phyloP scores from a whole-genome alignment of 2,888 invertebrate genomes.

The Nomada fabriciana region DNA sequence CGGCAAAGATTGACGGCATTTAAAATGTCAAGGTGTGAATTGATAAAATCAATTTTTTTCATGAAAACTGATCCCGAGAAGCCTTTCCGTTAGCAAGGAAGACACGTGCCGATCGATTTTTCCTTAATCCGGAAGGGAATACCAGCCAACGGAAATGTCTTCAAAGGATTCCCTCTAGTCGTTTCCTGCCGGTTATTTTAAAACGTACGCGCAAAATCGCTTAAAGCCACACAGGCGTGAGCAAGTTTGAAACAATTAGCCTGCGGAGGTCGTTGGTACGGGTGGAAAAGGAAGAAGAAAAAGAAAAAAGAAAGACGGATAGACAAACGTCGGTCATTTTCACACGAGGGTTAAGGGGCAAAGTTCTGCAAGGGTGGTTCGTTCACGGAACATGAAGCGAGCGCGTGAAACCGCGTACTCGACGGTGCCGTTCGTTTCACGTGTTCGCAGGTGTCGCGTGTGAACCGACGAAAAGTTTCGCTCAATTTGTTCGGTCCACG shows the following conservation, averaged over 20 bases:
- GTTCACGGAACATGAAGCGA: slow-evolving; percentile 76
- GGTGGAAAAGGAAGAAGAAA: neutral
- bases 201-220: slow-evolving; percentile 1
- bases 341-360: slow-evolving; percentile 24
- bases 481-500: slow-evolving; percentile 41
- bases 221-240: neutral
- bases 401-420: slow-evolving; percentile 56
- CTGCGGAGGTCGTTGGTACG: neutral
- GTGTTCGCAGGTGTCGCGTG: slow-evolving; percentile 62
- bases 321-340: slow-evolving; percentile 13
- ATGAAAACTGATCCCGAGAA: slow-evolving; percentile 38
- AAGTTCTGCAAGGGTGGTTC: slow-evolving; percentile 42
- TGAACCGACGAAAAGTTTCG: slow-evolving; percentile 35
- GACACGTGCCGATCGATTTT: slow-evolving; percentile 46
- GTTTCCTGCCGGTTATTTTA: slow-evolving; percentile 52
- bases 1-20: too few relatives aligned
- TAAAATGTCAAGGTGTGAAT: too few relatives aligned
- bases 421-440: slow-evolving; percentile 22
- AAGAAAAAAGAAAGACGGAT: neutral
- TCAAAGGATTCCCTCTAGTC: slow-evolving; percentile 64
- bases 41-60: too few relatives aligned
- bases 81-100: slow-evolving; percentile 20
- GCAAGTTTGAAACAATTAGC: neutral
- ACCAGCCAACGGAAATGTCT: slow-evolving; percentile 56
- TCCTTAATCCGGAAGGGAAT: slow-evolving; percentile 70